A percentile compares a stretch with the other conserved stretches of the same genome.
Conservation (phyloP, 2,113 vertebrate species). For the Myotis yumanensis region DNA sequence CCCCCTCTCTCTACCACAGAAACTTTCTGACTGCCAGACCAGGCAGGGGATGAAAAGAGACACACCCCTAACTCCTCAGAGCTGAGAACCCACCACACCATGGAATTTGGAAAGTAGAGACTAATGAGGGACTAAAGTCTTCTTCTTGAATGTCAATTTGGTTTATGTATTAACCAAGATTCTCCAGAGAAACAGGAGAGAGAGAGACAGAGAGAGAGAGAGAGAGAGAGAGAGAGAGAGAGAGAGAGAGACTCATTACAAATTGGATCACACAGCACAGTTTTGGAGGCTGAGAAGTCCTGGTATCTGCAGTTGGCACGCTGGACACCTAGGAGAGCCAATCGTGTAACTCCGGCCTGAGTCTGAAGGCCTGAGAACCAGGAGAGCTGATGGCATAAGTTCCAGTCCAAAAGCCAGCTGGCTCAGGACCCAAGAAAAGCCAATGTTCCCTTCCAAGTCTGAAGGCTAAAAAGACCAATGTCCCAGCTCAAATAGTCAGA, state of each 20-base stretch:
- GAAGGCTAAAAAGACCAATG: background rate
- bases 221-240: background rate
- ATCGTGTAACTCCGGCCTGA: background rate
- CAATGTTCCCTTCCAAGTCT: background rate
- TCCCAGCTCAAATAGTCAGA: background rate
- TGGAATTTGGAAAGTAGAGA: background rate
- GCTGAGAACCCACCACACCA: background rate
- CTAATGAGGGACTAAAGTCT: background rate
- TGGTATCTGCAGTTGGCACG: background rate
- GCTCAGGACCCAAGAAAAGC: background rate
- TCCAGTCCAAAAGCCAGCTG: background rate
- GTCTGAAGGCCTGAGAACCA: background rate
- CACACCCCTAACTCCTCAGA: background rate
- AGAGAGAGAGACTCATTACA: background rate
- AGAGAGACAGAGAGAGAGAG: background rate
- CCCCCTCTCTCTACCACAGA: background rate
- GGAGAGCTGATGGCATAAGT: background rate
- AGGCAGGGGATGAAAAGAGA: background rate
- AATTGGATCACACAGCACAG: background rate
- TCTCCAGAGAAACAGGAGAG: background rate
- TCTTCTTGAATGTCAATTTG: background rate
- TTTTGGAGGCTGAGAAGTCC: background rate
- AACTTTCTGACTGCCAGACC: background rate
- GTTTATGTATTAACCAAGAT: background rate
- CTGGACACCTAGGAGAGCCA: background rate